phyloP scores from a whole-genome alignment of 2,797 vertebrate species.

The Poeciliopsis turneri region DNA sequence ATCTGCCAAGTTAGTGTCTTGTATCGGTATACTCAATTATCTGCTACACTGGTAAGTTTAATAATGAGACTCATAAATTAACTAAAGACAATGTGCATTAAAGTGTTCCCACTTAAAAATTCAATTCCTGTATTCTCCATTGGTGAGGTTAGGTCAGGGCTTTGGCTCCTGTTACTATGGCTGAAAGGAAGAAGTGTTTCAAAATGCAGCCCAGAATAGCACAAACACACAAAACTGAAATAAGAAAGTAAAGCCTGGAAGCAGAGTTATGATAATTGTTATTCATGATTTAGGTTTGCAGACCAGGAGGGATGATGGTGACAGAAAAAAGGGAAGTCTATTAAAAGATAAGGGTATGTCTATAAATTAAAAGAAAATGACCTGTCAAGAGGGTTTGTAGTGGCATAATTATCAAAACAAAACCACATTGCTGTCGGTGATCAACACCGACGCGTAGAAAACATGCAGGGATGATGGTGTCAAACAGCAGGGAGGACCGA shows the following conservation, averaged over 20 bases:
- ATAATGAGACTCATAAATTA: no score
- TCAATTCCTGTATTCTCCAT: neutral
- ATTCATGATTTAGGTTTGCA: neutral
- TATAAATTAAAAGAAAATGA: slow-evolving; percentile 7
- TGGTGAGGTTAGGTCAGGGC: neutral
- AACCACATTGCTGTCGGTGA: neutral
- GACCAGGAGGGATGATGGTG: neutral
- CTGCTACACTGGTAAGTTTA: no score
- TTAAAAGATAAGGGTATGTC: neutral
- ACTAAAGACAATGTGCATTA: no score
- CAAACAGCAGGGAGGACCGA: neutral
- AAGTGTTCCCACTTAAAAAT: neutral
- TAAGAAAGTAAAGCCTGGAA: neutral
- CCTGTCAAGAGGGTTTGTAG: neutral
- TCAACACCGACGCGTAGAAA: neutral
- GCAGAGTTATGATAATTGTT: neutral
- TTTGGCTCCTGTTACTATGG: neutral
- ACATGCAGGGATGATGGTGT: neutral
- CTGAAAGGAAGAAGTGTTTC: neutral
- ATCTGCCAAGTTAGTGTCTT: no score
- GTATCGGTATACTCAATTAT: no score
- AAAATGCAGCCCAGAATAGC: neutral
- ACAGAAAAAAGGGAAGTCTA: neutral
- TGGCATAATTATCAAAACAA: neutral
- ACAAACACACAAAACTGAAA: neutral